Evolutionary conservation across 1,140 invertebrate genomes (phyloP), one percentile per base, ranked within the genome.

Genomic region (Formica exsecta): DNA sequence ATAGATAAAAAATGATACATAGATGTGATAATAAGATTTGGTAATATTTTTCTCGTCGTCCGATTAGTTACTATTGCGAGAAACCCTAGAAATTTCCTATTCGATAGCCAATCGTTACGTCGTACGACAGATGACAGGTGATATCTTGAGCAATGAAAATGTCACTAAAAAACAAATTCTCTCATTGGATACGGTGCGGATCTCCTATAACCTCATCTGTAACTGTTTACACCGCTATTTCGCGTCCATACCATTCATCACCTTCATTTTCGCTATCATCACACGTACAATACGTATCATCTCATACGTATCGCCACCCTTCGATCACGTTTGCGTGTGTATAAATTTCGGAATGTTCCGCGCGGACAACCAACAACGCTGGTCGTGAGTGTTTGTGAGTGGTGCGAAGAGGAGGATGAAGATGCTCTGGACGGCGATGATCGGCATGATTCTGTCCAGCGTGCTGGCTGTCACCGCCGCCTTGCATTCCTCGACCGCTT

Each of bases 201-300:
- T 19, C 48, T 51, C 5, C 8, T 51, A 16, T 51, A 51, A 51
- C 48, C 48, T 51, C 48, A 16, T 19, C 48, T 19, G 65, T 79
- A 66, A 66, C 90, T 91, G 90, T 91, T 91, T 91, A 91, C 90
- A 91, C 83, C 81, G 62, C 64, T 84, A 5, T 62, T 44, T 29
- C 38, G 62, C 89, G 79, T 91, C 87, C 76, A 73, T 85, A 80
- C 16, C 29, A 11, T 77, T 75, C 36, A 22, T 77, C 57, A 66
- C n/a, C 76, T 48, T 68, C 44, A 29, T 2, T 11, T 36, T 29
- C 65, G 9, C 41, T 8, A 25, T 22, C 19, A 22, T 0, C 36
- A 76, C n/a, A 44, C 19, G 25, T 51, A 1, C 13, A 48, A 51
- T n/a, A 13, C 29, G 32, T 36, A 38, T 8, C 29, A 19, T 19